Conservation (phyloP, 2,797 vertebrate species). For the Parauchenoglanis punctatus region DNA sequence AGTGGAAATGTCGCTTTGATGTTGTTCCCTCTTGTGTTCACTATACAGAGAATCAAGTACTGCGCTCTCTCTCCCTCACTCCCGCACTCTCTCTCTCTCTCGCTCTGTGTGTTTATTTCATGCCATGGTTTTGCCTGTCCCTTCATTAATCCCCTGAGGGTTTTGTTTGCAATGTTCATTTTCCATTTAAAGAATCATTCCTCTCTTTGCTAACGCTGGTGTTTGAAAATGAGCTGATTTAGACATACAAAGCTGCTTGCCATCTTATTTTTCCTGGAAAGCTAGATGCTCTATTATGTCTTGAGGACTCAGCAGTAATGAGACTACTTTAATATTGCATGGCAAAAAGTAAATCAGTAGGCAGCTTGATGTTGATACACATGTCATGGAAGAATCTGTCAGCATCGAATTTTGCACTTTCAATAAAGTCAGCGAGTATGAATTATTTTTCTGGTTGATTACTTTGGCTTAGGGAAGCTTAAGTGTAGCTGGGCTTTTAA, state of each 20-base stretch:
- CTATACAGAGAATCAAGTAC: conserved; percentile 19
- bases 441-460: not conserved
- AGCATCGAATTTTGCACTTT: conserved; percentile 6
- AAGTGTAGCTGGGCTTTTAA: not conserved
- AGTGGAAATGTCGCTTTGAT: conserved; percentile 27
- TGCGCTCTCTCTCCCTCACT: not conserved
- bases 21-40: conserved; percentile 26
- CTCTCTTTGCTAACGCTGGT: conserved; percentile 17
- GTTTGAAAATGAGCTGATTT: conserved; percentile 35
- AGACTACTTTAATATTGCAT: conserved; percentile 8
- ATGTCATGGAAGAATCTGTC: conserved; percentile 8
- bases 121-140: not conserved
- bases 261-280: conserved; percentile 10
- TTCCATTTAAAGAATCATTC: conserved; percentile 22
- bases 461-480: not conserved
- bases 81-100: not conserved
- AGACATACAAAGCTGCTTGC: conserved; percentile 14
- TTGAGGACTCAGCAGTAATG: conserved; percentile 27
- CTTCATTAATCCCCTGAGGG: conserved; percentile 26
- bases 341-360: conserved; percentile 6
- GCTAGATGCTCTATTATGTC: conserved; percentile 7
- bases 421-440: conserved; percentile 2
- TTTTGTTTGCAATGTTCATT: not conserved
- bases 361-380: conserved; percentile 13
- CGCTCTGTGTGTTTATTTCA: not conserved